Evolutionary conservation across 2,888 invertebrate genomes (phyloP).

Genomic region (Hyposoter didymator): DNA sequence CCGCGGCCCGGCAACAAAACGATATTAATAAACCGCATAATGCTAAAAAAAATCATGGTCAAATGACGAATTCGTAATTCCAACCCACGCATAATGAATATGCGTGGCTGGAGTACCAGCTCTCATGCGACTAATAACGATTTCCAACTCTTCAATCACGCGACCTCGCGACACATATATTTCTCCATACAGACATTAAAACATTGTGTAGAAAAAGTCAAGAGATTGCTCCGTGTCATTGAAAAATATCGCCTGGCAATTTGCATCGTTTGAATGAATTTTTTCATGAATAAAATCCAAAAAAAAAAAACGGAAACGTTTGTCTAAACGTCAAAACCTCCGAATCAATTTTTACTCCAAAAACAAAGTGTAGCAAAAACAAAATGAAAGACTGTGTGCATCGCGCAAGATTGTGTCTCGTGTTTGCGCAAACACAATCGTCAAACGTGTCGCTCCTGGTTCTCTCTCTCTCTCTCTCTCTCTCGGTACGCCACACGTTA

Average conservation of each 20-base stretch:
- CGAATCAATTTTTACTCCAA: background rate
- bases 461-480: no score
- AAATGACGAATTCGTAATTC: slow-evolving; percentile 23
- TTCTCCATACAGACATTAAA: background rate
- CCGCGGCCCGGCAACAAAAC: background rate
- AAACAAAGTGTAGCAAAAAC: background rate
- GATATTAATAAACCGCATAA: background rate
- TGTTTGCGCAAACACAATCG: background rate
- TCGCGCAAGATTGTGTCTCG: background rate
- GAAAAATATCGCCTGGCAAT: background rate
- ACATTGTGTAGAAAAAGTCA: background rate
- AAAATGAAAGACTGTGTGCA: background rate
- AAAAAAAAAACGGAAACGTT: background rate
- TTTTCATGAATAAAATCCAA: background rate
- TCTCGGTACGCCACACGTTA: background rate
- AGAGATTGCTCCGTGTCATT: background rate
- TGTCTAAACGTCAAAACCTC: background rate
- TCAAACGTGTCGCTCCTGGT: background rate
- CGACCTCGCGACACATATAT: slow-evolving; percentile 27
- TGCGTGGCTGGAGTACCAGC: background rate
- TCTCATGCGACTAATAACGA: background rate
- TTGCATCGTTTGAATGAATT: background rate
- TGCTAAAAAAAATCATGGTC: background rate
- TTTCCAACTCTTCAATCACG: slow-evolving; percentile 50
- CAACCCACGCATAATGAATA: background rate